A percentile compares a stretch with the other conserved stretches of the same genome.
Evolutionary conservation across 2,888 invertebrate genomes (phyloP).

Genomic region (Idaea straminata): DNA sequence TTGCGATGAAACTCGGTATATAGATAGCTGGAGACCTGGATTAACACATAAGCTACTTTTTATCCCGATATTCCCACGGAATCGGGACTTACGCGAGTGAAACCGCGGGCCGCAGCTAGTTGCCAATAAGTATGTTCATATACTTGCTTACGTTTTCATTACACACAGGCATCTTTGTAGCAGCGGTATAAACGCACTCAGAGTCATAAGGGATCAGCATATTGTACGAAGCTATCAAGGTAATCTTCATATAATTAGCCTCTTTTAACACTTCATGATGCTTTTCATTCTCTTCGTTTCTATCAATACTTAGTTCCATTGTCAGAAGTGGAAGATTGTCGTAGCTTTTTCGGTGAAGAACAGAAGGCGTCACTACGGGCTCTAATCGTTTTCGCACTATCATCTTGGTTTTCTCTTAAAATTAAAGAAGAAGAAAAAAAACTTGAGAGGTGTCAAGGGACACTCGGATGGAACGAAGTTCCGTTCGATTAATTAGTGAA

Average conservation of each 20-base stretch:
- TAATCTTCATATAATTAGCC: conserved; percentile 59
- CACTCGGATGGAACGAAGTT: too few species aligned
- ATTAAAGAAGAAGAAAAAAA: not conserved
- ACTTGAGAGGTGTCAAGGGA: too few species aligned
- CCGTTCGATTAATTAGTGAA: too few species aligned
- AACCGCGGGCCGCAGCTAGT: too few species aligned
- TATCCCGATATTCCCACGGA: too few species aligned
- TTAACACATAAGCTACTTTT: too few species aligned
- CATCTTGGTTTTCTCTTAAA: conserved; percentile 49
- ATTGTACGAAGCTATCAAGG: conserved; percentile 59
- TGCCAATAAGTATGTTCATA: not conserved
- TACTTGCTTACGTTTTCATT: conserved; percentile 44
- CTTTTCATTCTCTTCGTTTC: conserved; percentile 39
- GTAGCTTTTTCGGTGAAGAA: conserved; percentile 57
- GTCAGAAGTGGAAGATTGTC: conserved; percentile 60
- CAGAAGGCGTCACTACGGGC: conserved; percentile 43
- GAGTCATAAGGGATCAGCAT: conserved; percentile 46
- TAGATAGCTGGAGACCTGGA: too few species aligned
- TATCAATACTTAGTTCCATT: conserved; percentile 43
- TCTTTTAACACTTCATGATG: conserved; percentile 50
- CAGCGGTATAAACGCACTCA: conserved; percentile 47
- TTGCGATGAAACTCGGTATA: too few species aligned
- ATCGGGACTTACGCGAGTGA: too few species aligned
- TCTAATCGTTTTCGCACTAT: conserved; percentile 56
- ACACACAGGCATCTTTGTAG: conserved; percentile 47